A percentile compares a stretch with the other conserved stretches of the same genome.
These are phyloP conservation scores for Halictus ligatus DNA, from an alignment of 2,888 invertebrate genomes.

Conservation along the genomic window DNA sequence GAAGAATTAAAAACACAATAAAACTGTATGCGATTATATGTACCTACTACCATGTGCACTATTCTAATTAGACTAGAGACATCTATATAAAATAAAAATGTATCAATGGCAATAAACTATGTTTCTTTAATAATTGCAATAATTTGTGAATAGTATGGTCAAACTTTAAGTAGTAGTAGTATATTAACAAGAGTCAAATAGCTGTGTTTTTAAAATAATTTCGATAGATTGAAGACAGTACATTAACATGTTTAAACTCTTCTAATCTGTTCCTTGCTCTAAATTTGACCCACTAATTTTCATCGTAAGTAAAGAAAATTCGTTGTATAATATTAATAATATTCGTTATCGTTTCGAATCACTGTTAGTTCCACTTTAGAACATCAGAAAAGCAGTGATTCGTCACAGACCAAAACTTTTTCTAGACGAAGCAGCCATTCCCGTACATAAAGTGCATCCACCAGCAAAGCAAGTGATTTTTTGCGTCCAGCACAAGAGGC, in stretches of 20 bases:
- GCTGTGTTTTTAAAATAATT: no score
- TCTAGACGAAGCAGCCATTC: background rate
- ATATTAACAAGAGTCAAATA: no score
- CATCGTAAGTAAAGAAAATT: background rate
- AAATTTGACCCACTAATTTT: background rate
- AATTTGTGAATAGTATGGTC: no score
- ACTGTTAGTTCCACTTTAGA: background rate
- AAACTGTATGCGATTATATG: no score
- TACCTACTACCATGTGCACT: no score
- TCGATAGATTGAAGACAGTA: background rate
- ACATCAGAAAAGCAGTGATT: background rate
- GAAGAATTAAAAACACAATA: no score
- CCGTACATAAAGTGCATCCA: background rate
- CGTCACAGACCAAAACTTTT: background rate
- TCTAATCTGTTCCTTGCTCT: background rate
- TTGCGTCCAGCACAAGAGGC: background rate
- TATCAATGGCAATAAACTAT: no score
- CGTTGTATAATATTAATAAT: background rate
- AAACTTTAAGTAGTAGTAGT: no score
- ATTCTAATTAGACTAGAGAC: no score
- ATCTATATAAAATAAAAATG: no score
- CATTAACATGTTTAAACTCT: background rate
- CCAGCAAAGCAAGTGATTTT: background rate
- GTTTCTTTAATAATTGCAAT: no score
- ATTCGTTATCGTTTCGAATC: background rate